A percentile compares a stretch with the other conserved stretches of the same genome.
phyloP scores from a whole-genome alignment of 2,113 vertebrate species.

The Diphyllodes magnificus region DNA sequence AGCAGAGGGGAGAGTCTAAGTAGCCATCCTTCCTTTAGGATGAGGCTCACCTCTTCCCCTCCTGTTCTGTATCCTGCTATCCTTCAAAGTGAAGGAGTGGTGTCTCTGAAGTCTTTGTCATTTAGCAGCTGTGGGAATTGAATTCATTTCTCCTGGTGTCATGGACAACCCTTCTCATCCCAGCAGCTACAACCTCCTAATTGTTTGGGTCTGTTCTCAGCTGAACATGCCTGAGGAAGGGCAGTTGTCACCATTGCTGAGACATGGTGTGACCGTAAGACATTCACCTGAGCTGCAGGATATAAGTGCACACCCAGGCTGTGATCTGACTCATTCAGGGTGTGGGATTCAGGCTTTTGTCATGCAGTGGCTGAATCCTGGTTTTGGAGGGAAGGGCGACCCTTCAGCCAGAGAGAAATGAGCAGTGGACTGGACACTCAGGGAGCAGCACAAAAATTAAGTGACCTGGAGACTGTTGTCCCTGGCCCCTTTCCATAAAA shows the following conservation, averaged over 20 bases:
- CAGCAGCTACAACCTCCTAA: slow-evolving; percentile 6
- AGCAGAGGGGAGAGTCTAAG: not conserved
- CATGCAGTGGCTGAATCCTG: not conserved
- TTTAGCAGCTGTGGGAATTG: slow-evolving; percentile 1
- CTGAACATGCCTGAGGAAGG: not conserved
- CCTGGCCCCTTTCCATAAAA: not conserved
- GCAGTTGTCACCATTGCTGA: rapidly evolving
- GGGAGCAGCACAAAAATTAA: not conserved
- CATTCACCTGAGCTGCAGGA: not conserved
- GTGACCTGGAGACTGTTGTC: not conserved
- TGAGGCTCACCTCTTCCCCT: slow-evolving; percentile 38
- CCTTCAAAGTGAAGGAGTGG: slow-evolving; percentile 39
- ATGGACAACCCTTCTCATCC: not conserved
- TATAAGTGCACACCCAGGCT: rapidly evolving
- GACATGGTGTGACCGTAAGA: rapidly evolving
- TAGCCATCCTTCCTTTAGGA: not conserved
- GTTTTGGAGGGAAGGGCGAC: not conserved
- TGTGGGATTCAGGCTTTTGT: not conserved
- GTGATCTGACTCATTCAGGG: not conserved
- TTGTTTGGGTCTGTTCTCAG: slow-evolving; percentile 11
- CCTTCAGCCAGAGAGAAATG: not conserved
- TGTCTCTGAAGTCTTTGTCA: slow-evolving; percentile 41
- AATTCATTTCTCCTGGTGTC: not conserved
- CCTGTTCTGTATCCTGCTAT: not conserved
- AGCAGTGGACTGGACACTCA: not conserved